phyloP scores from a whole-genome alignment of 2,888 invertebrate genomes.

The Lamproptera curius region DNA sequence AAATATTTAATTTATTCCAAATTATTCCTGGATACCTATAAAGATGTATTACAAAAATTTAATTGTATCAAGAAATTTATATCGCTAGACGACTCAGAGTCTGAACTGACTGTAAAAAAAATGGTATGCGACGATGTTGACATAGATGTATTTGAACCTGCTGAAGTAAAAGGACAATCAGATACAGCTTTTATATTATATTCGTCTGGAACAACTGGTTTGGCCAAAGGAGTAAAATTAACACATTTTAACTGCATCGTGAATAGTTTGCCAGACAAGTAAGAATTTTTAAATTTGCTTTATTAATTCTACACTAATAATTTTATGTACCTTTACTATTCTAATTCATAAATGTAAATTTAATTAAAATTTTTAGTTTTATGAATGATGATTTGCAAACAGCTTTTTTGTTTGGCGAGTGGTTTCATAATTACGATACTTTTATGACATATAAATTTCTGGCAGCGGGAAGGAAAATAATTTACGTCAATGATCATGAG shows the following conservation, averaged over 20 bases:
- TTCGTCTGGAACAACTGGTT: conserved; percentile 84
- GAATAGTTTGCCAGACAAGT: conserved; percentile 48
- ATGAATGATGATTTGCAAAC: conserved; percentile 41
- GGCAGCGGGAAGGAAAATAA: conserved; percentile 45
- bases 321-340: too few relatives aligned
- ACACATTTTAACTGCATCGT: conserved; percentile 77
- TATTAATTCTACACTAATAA: too few relatives aligned
- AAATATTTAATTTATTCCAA: conserved; percentile 81
- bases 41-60: conserved; percentile 27
- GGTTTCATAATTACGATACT: conserved; percentile 58
- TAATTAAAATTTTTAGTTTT: conserved; percentile 51
- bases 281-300: too few relatives aligned
- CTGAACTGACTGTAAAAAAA: conserved; percentile 34
- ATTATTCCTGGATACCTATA: neutral
- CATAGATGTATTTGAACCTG: conserved; percentile 54
- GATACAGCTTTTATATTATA: conserved; percentile 71
- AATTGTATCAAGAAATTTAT: conserved; percentile 44
- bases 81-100: conserved; percentile 37
- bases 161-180: conserved; percentile 57
- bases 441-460: conserved; percentile 55
- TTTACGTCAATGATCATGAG: conserved; percentile 41
- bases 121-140: conserved; percentile 31
- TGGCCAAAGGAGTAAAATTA: conserved; percentile 82
- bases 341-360: too few relatives aligned
- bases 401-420: conserved; percentile 34